phyloP scores from a whole-genome alignment of 2,797 vertebrate species.

The Spondyliosoma cantharus region DNA sequence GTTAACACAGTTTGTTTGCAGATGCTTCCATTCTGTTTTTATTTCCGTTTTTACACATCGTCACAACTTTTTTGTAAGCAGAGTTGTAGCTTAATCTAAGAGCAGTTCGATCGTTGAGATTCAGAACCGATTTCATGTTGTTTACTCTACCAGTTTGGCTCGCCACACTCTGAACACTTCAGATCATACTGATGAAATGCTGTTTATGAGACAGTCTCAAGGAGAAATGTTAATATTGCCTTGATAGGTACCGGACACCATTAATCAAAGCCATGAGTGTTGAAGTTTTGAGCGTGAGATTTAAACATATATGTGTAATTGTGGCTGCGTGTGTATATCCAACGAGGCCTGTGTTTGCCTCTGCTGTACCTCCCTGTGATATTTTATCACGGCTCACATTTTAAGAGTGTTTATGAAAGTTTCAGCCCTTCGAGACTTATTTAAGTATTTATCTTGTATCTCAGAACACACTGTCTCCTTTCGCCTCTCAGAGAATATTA shows the following conservation, averaged over 20 bases:
- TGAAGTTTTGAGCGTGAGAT: constrained; percentile 50
- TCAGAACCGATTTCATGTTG: constrained; percentile 57
- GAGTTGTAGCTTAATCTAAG: constrained; percentile 19
- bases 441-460: constrained; percentile 48
- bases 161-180: constrained; percentile 61
- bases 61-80: no score
- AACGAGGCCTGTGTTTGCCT: constrained; percentile 43
- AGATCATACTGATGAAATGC: constrained; percentile 67
- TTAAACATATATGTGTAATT: constrained; percentile 45
- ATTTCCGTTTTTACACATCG: no score
- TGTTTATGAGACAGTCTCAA: constrained; percentile 71
- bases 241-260: constrained; percentile 53
- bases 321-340: constrained; percentile 33
- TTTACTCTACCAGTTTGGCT: constrained; percentile 67
- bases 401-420: constrained; percentile 39
- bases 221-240: constrained; percentile 60
- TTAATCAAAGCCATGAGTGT: constrained; percentile 62
- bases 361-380: constrained; percentile 25
- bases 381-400: constrained; percentile 47
- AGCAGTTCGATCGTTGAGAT: constrained; percentile 43
- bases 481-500: constrained; percentile 30
- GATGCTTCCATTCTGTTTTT: no score
- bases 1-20: no score
- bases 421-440: constrained; percentile 6
- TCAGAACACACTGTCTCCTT: constrained; percentile 34